Conservation (phyloP, 2,888 invertebrate genomes). For the Ormyrus labotus region DNA sequence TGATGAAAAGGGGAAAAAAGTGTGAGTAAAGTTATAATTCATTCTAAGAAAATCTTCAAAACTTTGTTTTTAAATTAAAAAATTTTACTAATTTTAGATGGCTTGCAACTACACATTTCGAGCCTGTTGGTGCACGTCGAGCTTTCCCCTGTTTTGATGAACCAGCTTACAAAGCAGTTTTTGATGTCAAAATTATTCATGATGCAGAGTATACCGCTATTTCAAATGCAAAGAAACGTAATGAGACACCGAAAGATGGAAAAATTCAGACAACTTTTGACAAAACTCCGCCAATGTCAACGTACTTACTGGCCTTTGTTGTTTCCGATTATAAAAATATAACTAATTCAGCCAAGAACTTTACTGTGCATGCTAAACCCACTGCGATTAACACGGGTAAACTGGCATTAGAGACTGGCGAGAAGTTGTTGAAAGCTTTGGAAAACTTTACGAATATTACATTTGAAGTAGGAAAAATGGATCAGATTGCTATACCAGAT, state of each 20-base stretch:
- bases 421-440: conserved; percentile 76
- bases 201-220: conserved; percentile 73
- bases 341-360: not conserved
- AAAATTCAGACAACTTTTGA: conserved; percentile 58
- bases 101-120: conserved; percentile 83
- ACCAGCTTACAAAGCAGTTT: conserved; percentile 83
- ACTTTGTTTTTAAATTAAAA: too few species aligned
- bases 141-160: conserved; percentile 89
- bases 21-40: conserved; percentile 60
- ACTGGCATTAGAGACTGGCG: conserved; percentile 73
- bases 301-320: conserved; percentile 80
- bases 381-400: conserved; percentile 60
- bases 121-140: conserved; percentile 81
- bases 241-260: rapidly evolving
- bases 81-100: conserved; percentile 73
- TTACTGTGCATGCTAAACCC: conserved; percentile 61
- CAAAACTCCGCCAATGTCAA: conserved; percentile 71
- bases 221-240: conserved; percentile 66
- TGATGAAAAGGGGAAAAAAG: conserved; percentile 72
- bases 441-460: conserved; percentile 54
- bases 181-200: conserved; percentile 80
- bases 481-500: conserved; percentile 89
- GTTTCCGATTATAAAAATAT: conserved; percentile 76
- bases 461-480: conserved; percentile 81
- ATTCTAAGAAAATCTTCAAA: not conserved